Evolutionary conservation across 1,140 invertebrate genomes (phyloP), one percentile per base, ranked within the genome.

Genomic region (Drosophila athabasca): DNA sequence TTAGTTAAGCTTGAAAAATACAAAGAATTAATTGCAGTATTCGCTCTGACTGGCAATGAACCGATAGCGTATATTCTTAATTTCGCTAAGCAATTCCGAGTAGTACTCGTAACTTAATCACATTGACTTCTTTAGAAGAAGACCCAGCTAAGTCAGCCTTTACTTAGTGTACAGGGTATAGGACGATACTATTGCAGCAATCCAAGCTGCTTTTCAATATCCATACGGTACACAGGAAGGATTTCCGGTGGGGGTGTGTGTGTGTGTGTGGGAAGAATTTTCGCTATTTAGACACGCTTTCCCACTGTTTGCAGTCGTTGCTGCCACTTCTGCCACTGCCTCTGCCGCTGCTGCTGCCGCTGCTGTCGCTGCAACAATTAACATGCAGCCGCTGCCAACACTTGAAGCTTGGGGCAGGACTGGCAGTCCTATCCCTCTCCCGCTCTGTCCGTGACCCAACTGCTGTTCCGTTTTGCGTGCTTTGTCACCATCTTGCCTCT

Each of bases 281-380:
- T 59, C 78, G 82, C 83, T 87, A 87, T 85, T 85, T 85, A 87
- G 85, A 88, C 78, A 85, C 78, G 69, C 65, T 78, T 76, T 77
- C 60, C 44, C 77, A 74, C 81, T 85, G 81, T 77, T 83, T 76
- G 80, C 76, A 59, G 73, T 77, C 70, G 60, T 58, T 69, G 67
- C 52, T 58, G 50, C 45, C 45, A 45, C 44, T 59, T 70, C 73
- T 66, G 66, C 62, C 58, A 61, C 62, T 74, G 66, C 62, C 58
- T 66, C 62, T 74, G 69, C 81, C 68, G 57, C 52, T 76, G 72
- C 76, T 64, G 1, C 7, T 31, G 49, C 51, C 43, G 49, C 43
- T 59, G 76, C 68, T 66, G 66, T 66, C 62, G 71, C 66, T 75
- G 81, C 68, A 81, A 78, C 81, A 85, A 85, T 87, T 85, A 85